Evolutionary conservation across 2,888 invertebrate species (phyloP), one percentile per base, ranked within the genome.

Genomic region (Clanis bilineata): DNA sequence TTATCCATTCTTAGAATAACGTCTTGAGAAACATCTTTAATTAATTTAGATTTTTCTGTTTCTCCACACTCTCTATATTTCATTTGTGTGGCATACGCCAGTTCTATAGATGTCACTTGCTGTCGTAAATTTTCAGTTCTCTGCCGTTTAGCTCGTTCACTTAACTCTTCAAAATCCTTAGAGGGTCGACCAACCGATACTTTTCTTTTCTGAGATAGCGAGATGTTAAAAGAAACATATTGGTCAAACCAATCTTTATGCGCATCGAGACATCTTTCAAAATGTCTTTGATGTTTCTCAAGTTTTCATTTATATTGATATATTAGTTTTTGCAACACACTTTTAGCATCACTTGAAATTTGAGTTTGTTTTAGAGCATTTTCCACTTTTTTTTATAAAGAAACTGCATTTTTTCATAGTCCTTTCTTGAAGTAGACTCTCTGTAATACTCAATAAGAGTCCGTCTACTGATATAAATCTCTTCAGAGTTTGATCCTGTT

Each of bases 11-110:
- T 45, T 21, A 3, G 18, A 10, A 18, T 45, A 22, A 18, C 22
- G 10, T 10, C 22, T 21, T 21, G 25, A 21, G 59, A 4, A 59
- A 59, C 43, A 43, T 55, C 5, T 10, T 59, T 59, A 3, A 59
- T 55, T 54, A 43, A 5, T 45, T 58, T 59, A 7, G 62, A 58
- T 12, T 25, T 41, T 2, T 62, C 21, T 12, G 45, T 58, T 21
- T 62, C 51, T 51, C 62, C 61, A 32, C 38, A 55, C 61, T 28
- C n/a, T n/a, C 61, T 43, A 38, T 58, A 58, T 43, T 58, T 45
- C 45, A 60, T 41, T 43, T 62, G 62, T 32, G 62, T 57, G 51
- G 62, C 62, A 62, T 36, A 60, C 51, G 56, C 59, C 47, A 61
- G 21, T 56, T 56, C 58, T 43, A 23, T 39, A 45, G 44, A 44